Base-by-base conservation (phyloP, 2,113 vertebrate species). In the Prinia subflava region DNA sequence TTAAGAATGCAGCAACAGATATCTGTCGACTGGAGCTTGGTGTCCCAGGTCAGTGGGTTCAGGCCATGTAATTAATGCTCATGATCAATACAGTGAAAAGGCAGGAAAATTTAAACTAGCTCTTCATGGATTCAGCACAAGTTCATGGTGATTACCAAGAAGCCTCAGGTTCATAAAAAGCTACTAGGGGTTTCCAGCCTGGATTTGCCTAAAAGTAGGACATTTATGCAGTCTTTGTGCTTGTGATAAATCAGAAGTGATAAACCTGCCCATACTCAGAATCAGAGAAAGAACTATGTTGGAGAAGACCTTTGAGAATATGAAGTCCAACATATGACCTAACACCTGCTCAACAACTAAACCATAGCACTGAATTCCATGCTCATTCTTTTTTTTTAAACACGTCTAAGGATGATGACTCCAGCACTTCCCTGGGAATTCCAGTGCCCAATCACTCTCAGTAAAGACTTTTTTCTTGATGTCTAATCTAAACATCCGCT, bases 391-490 rank as follows among this genome's bases (percentile, higher is more conserved):
- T 47, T 65, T 65, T 31, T 39, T 39, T 13, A 56, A 68, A 33
- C 17, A 33, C 0, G 0, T 47, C 18, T 42, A 47, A 22, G 17
- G 22, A 47, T 1, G 2, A 13, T 25, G 50, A 67, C 41, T 80
- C 52, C n/a, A 68, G 13, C 11, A 33, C 17, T 11, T 33, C 23
- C 17, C 30, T 47, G 22, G 52, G 28, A 20, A 49, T 68, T 57
- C 41, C 52, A 68, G 9, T 39, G 28, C 14, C 14, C 8, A 27
- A 7, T 39, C 39, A 24, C 12, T 53, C 11, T 39, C 22, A n/a
- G 9, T 33, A 23, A 68, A 69, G 7, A 68, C 14, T 27, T 57
- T 68, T 47, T 68, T 57, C 42, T 25, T 68, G 14, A 27, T 49
- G 28, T 69, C 30, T 69, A 59, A 49, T 35, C 42, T 59, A 39